Base-by-base conservation (phyloP, 53 echinoderm and acorn worm genomes). In the Holothuria leucospilota region DNA sequence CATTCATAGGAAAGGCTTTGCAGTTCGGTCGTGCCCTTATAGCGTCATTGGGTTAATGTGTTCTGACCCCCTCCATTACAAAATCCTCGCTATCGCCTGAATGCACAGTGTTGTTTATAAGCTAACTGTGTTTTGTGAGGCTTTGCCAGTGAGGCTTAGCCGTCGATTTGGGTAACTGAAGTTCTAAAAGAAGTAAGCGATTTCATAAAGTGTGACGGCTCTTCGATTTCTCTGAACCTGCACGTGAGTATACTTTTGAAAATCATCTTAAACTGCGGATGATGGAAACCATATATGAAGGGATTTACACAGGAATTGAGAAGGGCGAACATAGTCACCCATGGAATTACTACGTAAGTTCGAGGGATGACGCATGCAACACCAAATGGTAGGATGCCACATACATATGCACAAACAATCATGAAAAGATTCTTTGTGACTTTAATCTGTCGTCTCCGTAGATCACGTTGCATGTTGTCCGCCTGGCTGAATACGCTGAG, bases 261-360 rank as follows among this genome's bases (percentile, higher is more conserved):
- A 21, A 40, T 39, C 16, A 11, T 13, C 20, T 72, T 72, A 25
- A 72, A 72, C 20, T 72, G 72, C 41, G 72, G 72, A 72, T 72
- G 72, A 72, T 72, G 40, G 16, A 72, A 41, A 23, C 72, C 72
- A 49, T 72, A 72, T 41, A 72, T 72, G 20, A 72, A 40, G 11
- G 72, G 72, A 72, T 72, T 72, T 42, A 72, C 72, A 24, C 72
- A 72, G 20, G 41, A n/a, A 20, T 72, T 72, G 24, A 38, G 49
- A 0, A 18, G 40, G 4, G 49, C 72, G 20, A 72, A 24, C 9
- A 39, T 15, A 5, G 42, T 20, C 16, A 40, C 18, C 72, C 72
- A 72, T 2, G 72, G 72, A 16, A 72, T 72, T 18, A 72, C 72
- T 42, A 72, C 72, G 41, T 72, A 72, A 20, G 20, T 72, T 49